Conservation (phyloP, 2,113 vertebrate species). For the Connochaetes taurinus region DNA sequence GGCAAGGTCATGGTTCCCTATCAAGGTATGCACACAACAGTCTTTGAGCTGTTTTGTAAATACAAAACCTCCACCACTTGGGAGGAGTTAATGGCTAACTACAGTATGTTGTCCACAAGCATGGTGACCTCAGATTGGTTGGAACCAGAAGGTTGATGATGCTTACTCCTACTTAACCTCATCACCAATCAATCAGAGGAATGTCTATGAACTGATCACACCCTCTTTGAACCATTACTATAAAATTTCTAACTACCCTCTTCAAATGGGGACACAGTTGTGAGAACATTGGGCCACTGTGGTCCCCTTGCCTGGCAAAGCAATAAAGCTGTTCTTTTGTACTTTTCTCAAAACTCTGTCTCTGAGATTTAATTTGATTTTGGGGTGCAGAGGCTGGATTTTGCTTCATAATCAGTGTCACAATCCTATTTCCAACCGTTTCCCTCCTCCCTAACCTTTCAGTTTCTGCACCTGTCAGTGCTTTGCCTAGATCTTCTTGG, state of each 20-base stretch:
- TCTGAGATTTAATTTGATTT: not conserved
- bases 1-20: not conserved
- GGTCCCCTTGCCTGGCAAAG: not conserved
- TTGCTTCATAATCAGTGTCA: not conserved
- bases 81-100: not conserved
- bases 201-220: not conserved
- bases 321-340: not conserved
- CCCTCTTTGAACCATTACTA: not conserved
- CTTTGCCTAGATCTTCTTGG: not conserved
- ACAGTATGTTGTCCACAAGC: not conserved
- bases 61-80: not conserved
- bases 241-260: not conserved
- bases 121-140: not conserved
- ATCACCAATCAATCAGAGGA: not conserved
- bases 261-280: not conserved
- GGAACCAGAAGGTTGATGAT: not conserved
- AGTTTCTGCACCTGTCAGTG: not conserved
- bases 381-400: not conserved
- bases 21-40: not conserved
- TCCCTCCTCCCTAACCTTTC: not conserved
- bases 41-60: not conserved
- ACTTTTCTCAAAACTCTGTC: not conserved
- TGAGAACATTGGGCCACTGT: not conserved
- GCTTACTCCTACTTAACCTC: not conserved
- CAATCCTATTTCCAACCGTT: not conserved